A percentile compares a stretch with the other conserved stretches of the same genome.
phyloP scores from a whole-genome alignment of 2,113 vertebrate genomes.

The Drymodes brunneopygia region DNA sequence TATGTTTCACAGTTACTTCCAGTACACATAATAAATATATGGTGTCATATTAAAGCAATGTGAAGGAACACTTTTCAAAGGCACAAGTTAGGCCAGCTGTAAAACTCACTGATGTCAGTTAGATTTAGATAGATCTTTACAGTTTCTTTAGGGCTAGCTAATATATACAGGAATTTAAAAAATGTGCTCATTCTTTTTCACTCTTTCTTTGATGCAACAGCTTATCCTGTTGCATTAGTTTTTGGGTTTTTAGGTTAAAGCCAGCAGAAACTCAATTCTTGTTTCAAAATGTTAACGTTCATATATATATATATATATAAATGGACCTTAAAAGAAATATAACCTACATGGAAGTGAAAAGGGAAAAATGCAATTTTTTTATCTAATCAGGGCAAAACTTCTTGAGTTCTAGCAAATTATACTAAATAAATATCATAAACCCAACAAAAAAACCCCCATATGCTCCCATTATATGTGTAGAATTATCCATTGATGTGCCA shows the following conservation, averaged over 20 bases:
- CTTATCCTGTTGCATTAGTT: not conserved
- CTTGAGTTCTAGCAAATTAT: not conserved
- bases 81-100: constrained; percentile 24
- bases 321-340: not conserved
- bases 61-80: constrained; percentile 63
- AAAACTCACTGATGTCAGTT: not conserved
- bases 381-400: not conserved
- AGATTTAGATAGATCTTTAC: not conserved
- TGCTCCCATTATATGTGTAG: not conserved
- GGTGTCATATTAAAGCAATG: constrained; percentile 22
- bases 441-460: fast-evolving
- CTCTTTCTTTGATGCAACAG: not conserved
- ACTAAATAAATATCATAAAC: not conserved
- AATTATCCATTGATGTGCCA: not conserved
- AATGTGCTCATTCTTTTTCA: not conserved
- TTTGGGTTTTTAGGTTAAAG: not conserved
- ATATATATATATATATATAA: not conserved
- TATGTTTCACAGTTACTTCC: constrained; percentile 40
- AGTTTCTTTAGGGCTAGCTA: not conserved
- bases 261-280: not conserved
- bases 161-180: not conserved
- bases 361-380: not conserved
- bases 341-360: not conserved
- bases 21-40: constrained; percentile 24
- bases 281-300: not conserved